Evolutionary conservation across 2,113 vertebrate species (phyloP), one percentile per base, ranked within the genome.

Genomic region (Gracilinanus agilis): DNA sequence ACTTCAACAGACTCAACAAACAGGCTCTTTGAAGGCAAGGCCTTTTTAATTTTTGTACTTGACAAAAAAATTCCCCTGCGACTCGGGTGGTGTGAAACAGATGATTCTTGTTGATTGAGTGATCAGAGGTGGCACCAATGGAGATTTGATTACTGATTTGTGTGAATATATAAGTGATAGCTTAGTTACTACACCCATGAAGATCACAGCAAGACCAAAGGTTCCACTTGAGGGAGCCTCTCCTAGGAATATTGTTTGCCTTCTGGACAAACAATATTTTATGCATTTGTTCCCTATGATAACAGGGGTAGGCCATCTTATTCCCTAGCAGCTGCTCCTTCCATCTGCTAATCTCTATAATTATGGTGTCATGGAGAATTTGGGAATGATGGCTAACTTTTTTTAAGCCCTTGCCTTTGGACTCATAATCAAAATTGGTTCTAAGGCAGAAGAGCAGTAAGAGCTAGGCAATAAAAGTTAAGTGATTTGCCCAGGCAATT

Each of bases 241-340:
- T 34, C 13, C 29, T n/a, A 75, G 34, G 12, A 75, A 75, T 29
- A 75, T 9, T 75, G 16, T 75, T 13, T n/a, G 5, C 49, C 61
- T 21, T 34, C 12, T 13, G 34, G 34, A n/a, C 13, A n/a, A 75
- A 29, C 34, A 34, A 29, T 1, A 75, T 75, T 75, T 75, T n/a
- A 75, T 19, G 5, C 3, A 75, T 75, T 75, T 75, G 34, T 12
- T 75, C 13, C 56, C 83, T 34, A 23, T 83, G 44, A 75, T 53
- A 95, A 49, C 56, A 94, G 55, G 92, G 49, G 49, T 27, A 9
- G 92, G 91, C 10, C 6, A 23, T 44, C 94, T 89, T 90, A 3
- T 12, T 54, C 67, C n/a, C 53, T 8, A 8, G 16, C 90, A 88
- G 27, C 89, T 29, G 91, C 6, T 24, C 9, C 24, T 83, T 75